phyloP scores from a whole-genome alignment of 2,797 vertebrate species.

The Cynodonichthys magdalenae region DNA sequence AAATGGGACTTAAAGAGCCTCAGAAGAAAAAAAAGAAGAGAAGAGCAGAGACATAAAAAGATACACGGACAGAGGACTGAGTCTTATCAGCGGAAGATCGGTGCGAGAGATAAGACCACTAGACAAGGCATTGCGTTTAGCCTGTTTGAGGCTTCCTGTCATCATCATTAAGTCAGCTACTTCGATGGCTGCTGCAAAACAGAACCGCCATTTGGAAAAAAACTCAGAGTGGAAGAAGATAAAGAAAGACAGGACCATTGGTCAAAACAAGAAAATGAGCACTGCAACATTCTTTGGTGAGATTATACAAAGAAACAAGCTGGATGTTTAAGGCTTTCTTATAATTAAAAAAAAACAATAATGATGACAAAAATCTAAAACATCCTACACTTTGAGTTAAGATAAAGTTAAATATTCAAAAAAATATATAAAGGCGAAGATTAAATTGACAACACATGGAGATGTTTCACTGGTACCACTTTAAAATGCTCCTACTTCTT shows the following conservation, averaged over 20 bases:
- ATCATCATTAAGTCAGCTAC: conserved; percentile 76
- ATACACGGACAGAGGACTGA: conserved; percentile 55
- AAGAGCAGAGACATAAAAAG: conserved; percentile 59
- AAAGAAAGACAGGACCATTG: conserved; percentile 58
- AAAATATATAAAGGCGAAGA: background rate
- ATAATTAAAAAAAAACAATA: background rate
- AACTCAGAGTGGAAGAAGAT: conserved; percentile 60
- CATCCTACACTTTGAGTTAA: too few species aligned
- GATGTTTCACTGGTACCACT: background rate
- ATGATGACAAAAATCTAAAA: conserved; percentile 2
- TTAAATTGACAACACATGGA: background rate
- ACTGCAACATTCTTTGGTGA: conserved; percentile 20
- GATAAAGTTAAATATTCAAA: too few species aligned
- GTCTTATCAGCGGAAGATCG: conserved; percentile 76
- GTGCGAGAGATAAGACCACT: conserved; percentile 69
- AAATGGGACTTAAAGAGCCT: conserved; percentile 42
- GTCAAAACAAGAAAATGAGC: conserved; percentile 56
- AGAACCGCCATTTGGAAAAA: conserved; percentile 73
- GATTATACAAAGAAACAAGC: conserved; percentile 16
- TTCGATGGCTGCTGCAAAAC: conserved; percentile 59
- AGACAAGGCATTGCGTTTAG: conserved; percentile 71
- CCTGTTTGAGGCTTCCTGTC: conserved; percentile 78
- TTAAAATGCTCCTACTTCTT: background rate
- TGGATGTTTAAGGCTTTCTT: conserved; percentile 6
- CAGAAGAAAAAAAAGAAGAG: conserved; percentile 56